phyloP scores from a whole-genome alignment of 2,113 vertebrate genomes.

The Marmota monax region DNA sequence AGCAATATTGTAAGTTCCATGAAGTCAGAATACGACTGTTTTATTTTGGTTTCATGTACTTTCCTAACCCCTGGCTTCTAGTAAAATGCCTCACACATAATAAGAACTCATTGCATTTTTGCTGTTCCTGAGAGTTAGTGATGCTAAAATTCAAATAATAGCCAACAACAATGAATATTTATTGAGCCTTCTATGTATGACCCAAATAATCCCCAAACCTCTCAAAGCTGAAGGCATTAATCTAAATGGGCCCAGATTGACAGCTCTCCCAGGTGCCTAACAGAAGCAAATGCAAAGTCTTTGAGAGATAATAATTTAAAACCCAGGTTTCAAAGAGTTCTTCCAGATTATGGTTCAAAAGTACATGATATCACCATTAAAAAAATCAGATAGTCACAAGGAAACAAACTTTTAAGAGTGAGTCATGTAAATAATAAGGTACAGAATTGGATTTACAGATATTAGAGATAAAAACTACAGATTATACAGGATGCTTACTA shows the following conservation, averaged over 20 bases:
- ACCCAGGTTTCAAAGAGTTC: constrained; percentile 5
- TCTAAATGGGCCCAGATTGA: background rate
- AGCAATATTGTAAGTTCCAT: background rate
- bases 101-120: background rate
- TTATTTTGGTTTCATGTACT: constrained; percentile 4
- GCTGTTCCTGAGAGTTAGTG: background rate
- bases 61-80: background rate
- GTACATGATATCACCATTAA: constrained; percentile 47
- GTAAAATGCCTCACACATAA: background rate
- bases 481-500: background rate
- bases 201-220: background rate
- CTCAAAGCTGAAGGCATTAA: background rate
- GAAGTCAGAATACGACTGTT: background rate
- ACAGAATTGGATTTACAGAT: background rate
- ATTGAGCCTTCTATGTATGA: constrained; percentile 21
- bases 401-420: background rate
- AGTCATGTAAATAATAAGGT: constrained; percentile 8
- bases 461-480: background rate
- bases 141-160: background rate
- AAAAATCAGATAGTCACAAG: constrained; percentile 1
- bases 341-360: background rate
- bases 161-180: background rate
- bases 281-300: constrained; percentile 12
- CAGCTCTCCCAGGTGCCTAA: background rate
- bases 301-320: constrained; percentile 51